A percentile compares a stretch with the other conserved stretches of the same genome.
These are phyloP conservation scores for Amiota mariae DNA, from an alignment of 2,888 invertebrate genomes.

Conservation along the genomic window DNA sequence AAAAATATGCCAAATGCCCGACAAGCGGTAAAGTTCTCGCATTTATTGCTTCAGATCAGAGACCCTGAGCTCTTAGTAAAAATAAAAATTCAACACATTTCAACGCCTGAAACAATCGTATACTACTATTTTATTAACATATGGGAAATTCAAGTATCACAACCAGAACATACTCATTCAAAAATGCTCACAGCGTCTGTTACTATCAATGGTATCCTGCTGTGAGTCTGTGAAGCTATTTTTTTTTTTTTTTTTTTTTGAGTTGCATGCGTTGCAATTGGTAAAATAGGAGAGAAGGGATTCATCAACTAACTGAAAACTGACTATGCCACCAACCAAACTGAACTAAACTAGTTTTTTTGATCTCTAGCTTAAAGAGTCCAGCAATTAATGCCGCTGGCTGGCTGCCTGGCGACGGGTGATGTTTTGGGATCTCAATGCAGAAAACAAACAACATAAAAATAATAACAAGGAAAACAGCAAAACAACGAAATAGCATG, in stretches of 20 bases:
- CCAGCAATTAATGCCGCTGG: constrained; percentile 1
- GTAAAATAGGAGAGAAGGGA: no score
- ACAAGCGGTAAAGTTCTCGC: not conserved
- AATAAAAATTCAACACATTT: constrained; percentile 18
- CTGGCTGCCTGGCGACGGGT: not conserved
- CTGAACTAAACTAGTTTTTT: no score
- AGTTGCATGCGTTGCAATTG: no score
- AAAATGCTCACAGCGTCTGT: not conserved
- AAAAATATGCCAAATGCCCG: not conserved
- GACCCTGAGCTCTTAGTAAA: not conserved
- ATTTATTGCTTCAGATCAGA: not conserved
- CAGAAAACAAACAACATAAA: not conserved
- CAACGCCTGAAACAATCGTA: not conserved
- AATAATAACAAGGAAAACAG: constrained; percentile 1
- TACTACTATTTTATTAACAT: no score
- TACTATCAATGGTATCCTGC: constrained; percentile 13
- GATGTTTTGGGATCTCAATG: not conserved
- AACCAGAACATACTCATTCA: not conserved
- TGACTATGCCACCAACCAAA: no score
- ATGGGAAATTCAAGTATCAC: not conserved
- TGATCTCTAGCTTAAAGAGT: no score
- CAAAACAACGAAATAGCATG: constrained; percentile 6
- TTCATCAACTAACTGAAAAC: no score
- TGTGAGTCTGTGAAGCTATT: not conserved
- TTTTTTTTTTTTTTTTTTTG: no score